Evolutionary conservation across 2,113 vertebrate genomes (phyloP).

Genomic region (Acinonyx jubatus): DNA sequence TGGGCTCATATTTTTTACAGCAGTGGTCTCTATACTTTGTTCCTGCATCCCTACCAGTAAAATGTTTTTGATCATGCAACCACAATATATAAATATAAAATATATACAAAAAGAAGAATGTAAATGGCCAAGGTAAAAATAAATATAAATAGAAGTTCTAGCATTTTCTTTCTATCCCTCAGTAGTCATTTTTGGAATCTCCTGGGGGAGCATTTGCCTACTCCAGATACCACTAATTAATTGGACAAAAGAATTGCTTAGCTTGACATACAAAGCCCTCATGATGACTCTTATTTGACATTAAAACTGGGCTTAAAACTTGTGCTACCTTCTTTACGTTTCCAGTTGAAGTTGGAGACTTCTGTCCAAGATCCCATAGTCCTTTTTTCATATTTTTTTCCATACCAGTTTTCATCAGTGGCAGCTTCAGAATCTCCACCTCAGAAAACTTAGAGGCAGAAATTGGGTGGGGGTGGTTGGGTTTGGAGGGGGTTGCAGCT

Average conservation of each 20-base stretch:
- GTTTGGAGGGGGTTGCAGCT: neutral
- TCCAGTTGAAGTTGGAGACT: neutral
- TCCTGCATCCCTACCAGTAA: neutral
- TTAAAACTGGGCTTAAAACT: neutral
- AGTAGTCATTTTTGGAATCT: neutral
- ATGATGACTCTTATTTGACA: neutral
- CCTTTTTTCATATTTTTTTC: neutral
- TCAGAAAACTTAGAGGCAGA: neutral
- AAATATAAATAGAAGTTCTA: neutral
- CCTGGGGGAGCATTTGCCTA: neutral
- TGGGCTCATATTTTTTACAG: neutral
- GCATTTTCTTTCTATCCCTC: neutral
- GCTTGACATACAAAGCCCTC: neutral
- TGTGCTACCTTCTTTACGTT: neutral
- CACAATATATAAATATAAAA: neutral
- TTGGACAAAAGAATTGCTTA: neutral
- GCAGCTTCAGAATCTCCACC: neutral
- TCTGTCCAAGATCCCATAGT: neutral
- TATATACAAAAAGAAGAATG: neutral
- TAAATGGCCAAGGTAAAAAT: neutral
- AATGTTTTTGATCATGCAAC: neutral
- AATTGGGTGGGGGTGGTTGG: neutral
- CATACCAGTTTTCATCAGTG: neutral
- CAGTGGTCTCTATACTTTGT: neutral
- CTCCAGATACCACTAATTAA: neutral